A percentile compares a stretch with the other conserved stretches of the same genome.
phyloP scores from a whole-genome alignment of 2,888 invertebrate species.

The Catocala nupta region DNA sequence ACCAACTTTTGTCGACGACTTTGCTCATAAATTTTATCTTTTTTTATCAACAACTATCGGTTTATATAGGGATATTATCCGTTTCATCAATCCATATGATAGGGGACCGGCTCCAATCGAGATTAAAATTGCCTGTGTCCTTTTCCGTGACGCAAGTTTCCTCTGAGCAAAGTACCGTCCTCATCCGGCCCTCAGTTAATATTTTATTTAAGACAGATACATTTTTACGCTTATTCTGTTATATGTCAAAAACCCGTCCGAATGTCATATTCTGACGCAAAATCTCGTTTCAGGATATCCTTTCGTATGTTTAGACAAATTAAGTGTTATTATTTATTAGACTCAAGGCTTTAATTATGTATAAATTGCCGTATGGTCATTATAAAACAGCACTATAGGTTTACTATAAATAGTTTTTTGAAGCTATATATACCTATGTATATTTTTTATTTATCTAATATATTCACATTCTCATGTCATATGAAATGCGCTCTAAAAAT shows the following conservation, averaged over 20 bases:
- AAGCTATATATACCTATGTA: no score
- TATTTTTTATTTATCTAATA: no score
- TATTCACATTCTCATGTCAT: no score
- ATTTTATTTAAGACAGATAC: constrained; percentile 4
- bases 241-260: not conserved
- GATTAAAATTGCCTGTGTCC: constrained; percentile 52
- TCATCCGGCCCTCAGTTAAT: constrained; percentile 29
- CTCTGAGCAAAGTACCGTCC: constrained; percentile 38
- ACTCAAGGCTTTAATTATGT: no score
- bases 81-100: constrained; percentile 21
- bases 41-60: constrained; percentile 2
- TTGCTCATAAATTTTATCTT: constrained; percentile 5
- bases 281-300: not conserved
- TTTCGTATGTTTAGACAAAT: no score
- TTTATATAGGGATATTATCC: constrained; percentile 4
- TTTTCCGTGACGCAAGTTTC: constrained; percentile 48
- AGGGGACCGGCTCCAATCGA: constrained; percentile 41
- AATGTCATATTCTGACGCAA: not conserved
- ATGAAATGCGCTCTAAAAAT: no score
- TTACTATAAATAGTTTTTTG: no score
- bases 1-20: constrained; percentile 24
- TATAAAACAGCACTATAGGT: no score
- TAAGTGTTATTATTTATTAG: no score
- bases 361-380: no score
- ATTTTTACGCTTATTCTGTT: not conserved